Evolutionary conservation across 2,797 vertebrate genomes (phyloP).

Genomic region (Oceanodroma leucorhoa): DNA sequence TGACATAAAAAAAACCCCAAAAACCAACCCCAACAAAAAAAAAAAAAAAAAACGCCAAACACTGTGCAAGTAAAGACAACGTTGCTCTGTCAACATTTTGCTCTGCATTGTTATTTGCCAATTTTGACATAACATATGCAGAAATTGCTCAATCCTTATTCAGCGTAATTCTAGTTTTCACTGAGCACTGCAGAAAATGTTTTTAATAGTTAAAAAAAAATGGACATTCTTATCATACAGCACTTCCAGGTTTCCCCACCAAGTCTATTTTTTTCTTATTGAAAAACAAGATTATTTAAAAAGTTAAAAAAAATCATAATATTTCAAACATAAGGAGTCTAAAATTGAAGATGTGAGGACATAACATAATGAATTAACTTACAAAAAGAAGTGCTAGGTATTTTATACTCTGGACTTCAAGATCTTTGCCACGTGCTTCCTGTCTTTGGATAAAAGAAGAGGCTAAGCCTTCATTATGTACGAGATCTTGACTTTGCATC

Average conservation of each 20-base stretch:
- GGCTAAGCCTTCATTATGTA: not conserved
- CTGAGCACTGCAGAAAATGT: not conserved
- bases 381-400: not conserved
- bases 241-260: not conserved
- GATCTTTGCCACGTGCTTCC: not conserved
- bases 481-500: not conserved
- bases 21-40: too few relatives aligned
- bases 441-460: not conserved
- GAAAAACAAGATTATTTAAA: not conserved
- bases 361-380: not conserved
- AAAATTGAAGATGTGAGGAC: not conserved
- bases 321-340: not conserved
- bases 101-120: not conserved
- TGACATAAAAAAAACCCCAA: not conserved
- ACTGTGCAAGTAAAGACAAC: not conserved
- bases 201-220: not conserved
- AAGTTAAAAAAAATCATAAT: accelerated
- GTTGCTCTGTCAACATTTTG: not conserved
- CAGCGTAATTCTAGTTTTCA: not conserved
- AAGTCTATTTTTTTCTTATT: not conserved
- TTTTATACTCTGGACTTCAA: not conserved
- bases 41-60: too few relatives aligned
- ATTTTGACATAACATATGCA: not conserved
- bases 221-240: not conserved
- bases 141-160: not conserved